Percentiles rank a stretch among this genome's conserved stretches.
phyloP scores from a whole-genome alignment of 2,888 invertebrate species.

The Pollenia amentaria region DNA sequence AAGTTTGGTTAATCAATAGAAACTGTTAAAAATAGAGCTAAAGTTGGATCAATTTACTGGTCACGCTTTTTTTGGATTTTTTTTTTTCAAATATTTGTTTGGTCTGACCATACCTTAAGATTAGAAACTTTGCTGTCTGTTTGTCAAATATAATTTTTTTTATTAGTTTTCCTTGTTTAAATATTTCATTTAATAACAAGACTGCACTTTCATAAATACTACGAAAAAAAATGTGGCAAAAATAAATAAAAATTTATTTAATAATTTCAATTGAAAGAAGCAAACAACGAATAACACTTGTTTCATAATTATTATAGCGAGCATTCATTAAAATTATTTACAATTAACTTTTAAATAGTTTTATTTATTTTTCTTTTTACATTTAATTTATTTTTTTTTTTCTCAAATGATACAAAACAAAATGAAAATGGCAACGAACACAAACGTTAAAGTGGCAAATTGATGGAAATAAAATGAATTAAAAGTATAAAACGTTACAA shows the following conservation, averaged over 20 bases:
- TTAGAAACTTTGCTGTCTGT: too few relatives aligned
- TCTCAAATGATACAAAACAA: not conserved
- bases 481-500: not conserved
- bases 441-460: conserved; percentile 32
- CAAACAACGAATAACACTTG: conserved; percentile 21
- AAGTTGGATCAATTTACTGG: too few relatives aligned
- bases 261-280: conserved; percentile 21
- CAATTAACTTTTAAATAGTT: conserved; percentile 5
- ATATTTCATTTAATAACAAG: too few relatives aligned
- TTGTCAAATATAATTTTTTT: too few relatives aligned
- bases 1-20: too few relatives aligned
- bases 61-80: too few relatives aligned
- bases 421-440: conserved; percentile 19
- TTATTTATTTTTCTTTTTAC: conserved; percentile 14
- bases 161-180: too few relatives aligned
- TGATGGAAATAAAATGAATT: conserved; percentile 32
- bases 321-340: conserved; percentile 15
- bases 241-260: conserved; percentile 16
- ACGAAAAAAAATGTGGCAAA: not conserved
- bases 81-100: too few relatives aligned
- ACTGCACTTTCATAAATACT: too few relatives aligned
- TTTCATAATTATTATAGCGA: conserved; percentile 12
- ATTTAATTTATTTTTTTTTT: not conserved
- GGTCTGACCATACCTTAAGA: too few relatives aligned
- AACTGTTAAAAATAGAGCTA: too few relatives aligned